Conservation (phyloP, 1,140 invertebrate genomes). For the Sarcophaga peregrina region DNA sequence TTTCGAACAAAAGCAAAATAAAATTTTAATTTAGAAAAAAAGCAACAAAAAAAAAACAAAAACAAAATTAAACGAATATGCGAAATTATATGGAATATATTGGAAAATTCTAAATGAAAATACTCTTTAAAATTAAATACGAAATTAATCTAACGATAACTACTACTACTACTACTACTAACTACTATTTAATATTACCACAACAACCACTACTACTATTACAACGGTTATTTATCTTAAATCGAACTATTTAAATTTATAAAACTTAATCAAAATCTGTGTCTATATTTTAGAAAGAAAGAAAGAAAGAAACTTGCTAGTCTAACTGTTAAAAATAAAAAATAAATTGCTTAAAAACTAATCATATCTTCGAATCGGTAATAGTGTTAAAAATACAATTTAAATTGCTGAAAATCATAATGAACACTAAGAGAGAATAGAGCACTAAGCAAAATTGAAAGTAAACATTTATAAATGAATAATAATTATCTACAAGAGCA, state of each 20-base stretch:
- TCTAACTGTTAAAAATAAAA: not conserved
- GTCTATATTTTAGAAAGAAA: no score
- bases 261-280: no score
- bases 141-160: not conserved
- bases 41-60: no score
- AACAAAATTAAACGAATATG: not conserved
- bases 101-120: not conserved
- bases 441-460: slow-evolving; percentile 22
- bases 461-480: not conserved
- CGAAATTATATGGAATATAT: not conserved
- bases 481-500: slow-evolving; percentile 25
- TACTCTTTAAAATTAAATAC: slow-evolving; percentile 16
- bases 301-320: not conserved
- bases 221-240: no score
- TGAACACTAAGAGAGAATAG: slow-evolving; percentile 14
- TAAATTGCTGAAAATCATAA: slow-evolving; percentile 3
- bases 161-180: not conserved
- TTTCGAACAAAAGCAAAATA: not conserved
- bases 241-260: no score
- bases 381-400: not conserved
- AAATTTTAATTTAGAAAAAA: not conserved
- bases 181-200: not conserved
- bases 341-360: no score
- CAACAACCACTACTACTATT: not conserved
- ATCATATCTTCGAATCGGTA: no score